Conservation (phyloP, 2,113 vertebrate species). For the Alexandromys fortis region DNA sequence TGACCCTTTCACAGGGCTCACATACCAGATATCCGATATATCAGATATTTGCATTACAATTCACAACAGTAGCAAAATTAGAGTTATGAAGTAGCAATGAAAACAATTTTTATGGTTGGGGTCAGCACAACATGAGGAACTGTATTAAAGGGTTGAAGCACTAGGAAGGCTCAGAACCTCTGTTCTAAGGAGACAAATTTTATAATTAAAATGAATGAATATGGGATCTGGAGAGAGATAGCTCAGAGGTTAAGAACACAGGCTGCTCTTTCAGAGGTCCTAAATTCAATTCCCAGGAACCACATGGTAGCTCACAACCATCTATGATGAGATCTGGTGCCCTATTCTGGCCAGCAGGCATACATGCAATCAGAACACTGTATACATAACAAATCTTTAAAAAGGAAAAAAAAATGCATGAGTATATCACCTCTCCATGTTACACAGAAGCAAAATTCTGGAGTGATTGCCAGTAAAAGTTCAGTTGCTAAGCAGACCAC, state of each 20-base stretch:
- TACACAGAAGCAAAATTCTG: neutral
- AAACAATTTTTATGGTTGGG: neutral
- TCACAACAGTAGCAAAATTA: neutral
- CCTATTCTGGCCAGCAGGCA: neutral
- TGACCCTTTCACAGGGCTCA: neutral
- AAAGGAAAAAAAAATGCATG: neutral
- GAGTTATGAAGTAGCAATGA: neutral
- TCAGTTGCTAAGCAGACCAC: neutral
- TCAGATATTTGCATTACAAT: neutral
- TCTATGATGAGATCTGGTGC: neutral
- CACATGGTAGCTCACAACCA: neutral
- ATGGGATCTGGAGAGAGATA: neutral
- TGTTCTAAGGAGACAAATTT: neutral
- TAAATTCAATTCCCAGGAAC: neutral
- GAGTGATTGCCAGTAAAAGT: neutral
- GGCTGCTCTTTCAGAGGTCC: neutral
- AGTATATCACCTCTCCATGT: no score
- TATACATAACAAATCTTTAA: neutral
- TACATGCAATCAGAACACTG: neutral
- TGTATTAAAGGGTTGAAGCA: neutral
- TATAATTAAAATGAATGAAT: neutral
- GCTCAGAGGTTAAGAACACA: neutral
- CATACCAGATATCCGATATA: neutral
- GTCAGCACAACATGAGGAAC: neutral
- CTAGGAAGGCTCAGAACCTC: neutral